Conservation (phyloP, 2,113 vertebrate species). For the Forbesichthys agassizii region DNA sequence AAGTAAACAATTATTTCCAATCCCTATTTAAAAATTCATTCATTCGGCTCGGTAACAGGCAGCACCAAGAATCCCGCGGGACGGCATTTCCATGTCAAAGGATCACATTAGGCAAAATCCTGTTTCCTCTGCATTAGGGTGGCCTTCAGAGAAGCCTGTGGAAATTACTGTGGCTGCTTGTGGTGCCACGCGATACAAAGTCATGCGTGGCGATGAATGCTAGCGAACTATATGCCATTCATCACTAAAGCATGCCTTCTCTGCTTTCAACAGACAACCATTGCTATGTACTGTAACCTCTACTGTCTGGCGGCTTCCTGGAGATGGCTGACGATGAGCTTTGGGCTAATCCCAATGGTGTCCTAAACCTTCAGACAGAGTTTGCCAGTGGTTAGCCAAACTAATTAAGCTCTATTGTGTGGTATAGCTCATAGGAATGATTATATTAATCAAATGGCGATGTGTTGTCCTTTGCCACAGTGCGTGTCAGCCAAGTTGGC, state of each 20-base stretch:
- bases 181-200: neutral
- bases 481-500: slow-evolving; percentile 28
- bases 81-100: slow-evolving; percentile 4
- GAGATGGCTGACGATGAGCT: slow-evolving; percentile 24
- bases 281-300: slow-evolving; percentile 14
- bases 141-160: slow-evolving; percentile 12
- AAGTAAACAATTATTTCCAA: neutral
- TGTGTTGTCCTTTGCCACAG: slow-evolving; percentile 60
- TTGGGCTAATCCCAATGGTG: neutral
- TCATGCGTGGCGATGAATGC: slow-evolving; percentile 10
- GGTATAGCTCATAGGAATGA: slow-evolving; percentile 58
- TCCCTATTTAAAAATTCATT: neutral
- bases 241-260: slow-evolving; percentile 9
- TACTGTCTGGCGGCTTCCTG: slow-evolving; percentile 14
- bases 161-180: slow-evolving; percentile 11
- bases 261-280: slow-evolving; percentile 27
- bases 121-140: neutral
- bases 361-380: slow-evolving; percentile 18
- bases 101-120: slow-evolving; percentile 2
- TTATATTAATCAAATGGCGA: slow-evolving; percentile 65
- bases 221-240: slow-evolving; percentile 32
- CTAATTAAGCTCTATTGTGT: slow-evolving; percentile 53
- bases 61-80: neutral
- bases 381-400: slow-evolving; percentile 62
- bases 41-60: neutral